Evolutionary conservation across 2,113 vertebrate genomes (phyloP).

Genomic region (Melanotaenia duboulayi): DNA sequence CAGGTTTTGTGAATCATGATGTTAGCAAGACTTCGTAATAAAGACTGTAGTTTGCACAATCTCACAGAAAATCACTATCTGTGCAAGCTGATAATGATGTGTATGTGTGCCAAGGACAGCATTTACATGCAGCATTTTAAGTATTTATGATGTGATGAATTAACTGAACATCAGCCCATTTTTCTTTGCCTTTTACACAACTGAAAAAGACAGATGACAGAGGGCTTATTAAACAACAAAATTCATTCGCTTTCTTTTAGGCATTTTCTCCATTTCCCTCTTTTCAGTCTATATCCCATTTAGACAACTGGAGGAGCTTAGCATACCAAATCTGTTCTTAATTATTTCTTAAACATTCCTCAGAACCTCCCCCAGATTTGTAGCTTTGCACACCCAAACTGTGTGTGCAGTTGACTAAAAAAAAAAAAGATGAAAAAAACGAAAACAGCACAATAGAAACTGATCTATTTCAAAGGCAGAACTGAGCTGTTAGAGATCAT

Average conservation of each 20-base stretch:
- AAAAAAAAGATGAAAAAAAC: slow-evolving; percentile 39
- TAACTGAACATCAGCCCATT: slow-evolving; percentile 44
- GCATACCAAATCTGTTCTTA: slow-evolving; percentile 79
- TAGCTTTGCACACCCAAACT: slow-evolving; percentile 61
- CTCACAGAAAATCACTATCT: slow-evolving; percentile 3
- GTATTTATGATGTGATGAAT: slow-evolving; percentile 12
- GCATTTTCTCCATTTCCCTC: slow-evolving; percentile 46
- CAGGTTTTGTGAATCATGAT: background rate
- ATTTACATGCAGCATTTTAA: slow-evolving; percentile 7
- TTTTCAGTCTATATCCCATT: slow-evolving; percentile 68
- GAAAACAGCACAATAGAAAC: slow-evolving; percentile 62
- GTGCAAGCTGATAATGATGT: background rate
- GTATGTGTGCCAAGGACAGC: slow-evolving; percentile 11
- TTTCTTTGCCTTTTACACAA: slow-evolving; percentile 27
- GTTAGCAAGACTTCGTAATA: background rate
- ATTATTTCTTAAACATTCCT: slow-evolving; percentile 72
- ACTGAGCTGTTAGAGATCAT: slow-evolving; percentile 68
- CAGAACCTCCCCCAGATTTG: slow-evolving; percentile 71
- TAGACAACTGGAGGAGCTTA: slow-evolving; percentile 67
- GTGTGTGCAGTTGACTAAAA: slow-evolving; percentile 58
- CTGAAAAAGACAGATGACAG: slow-evolving; percentile 39
- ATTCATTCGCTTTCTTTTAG: slow-evolving; percentile 63
- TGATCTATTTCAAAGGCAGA: slow-evolving; percentile 54
- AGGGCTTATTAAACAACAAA: slow-evolving; percentile 48
- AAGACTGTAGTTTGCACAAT: background rate